These are phyloP conservation scores for Geococcyx californianus DNA, from an alignment of 2,113 vertebrate species.

Conservation along the genomic window DNA sequence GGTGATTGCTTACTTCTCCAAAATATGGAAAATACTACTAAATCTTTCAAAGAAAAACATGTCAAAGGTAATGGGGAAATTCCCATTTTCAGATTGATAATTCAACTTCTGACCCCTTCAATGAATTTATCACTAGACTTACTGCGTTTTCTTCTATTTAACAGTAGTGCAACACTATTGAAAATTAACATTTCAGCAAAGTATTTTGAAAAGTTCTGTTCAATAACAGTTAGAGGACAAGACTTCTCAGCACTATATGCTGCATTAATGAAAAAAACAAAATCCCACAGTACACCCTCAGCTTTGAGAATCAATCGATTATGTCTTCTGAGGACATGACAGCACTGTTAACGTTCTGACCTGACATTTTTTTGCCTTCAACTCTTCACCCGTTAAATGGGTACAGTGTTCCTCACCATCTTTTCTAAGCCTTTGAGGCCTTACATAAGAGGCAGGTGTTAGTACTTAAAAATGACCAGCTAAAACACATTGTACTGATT, in stretches of 20 bases:
- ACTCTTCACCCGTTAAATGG: not conserved
- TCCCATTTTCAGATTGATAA: not conserved
- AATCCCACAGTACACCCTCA: not conserved
- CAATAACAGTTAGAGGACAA: not conserved
- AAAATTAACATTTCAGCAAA: not conserved
- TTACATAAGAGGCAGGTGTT: not conserved
- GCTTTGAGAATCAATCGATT: conserved; percentile 2
- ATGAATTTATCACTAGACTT: not conserved
- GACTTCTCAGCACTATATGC: not conserved
- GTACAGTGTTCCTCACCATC: not conserved
- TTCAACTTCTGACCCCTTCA: not conserved
- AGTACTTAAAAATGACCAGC: not conserved
- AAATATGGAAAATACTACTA: not conserved
- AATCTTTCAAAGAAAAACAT: not conserved
- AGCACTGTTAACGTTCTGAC: not conserved
- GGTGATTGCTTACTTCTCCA: not conserved
- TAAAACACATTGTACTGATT: not conserved
- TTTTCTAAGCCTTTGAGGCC: not conserved
- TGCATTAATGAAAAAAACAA: not conserved
- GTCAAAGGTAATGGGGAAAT: not conserved
- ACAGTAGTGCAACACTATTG: not conserved
- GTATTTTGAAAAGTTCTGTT: not conserved
- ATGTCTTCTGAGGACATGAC: not conserved
- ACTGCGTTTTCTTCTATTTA: not conserved
- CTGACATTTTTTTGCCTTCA: not conserved